Conservation (phyloP, 2,797 vertebrate species). For the Otolemur crassicaudatus region DNA sequence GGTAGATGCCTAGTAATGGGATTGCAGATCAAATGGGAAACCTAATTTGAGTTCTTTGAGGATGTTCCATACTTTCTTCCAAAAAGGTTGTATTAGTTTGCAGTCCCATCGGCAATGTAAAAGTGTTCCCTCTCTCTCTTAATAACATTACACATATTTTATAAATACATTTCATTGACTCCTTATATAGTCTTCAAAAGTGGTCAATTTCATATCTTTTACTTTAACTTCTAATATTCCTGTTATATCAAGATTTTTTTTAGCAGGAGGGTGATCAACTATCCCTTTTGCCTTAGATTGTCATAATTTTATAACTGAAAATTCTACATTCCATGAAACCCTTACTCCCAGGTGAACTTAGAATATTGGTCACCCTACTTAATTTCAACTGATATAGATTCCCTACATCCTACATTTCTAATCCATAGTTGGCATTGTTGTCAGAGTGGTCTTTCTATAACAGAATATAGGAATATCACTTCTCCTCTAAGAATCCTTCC, state of each 20-base stretch:
- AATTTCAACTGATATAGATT: not conserved
- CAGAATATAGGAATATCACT: not conserved
- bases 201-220: not conserved
- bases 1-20: no score
- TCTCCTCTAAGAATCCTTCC: not conserved
- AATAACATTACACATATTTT: not conserved
- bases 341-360: not conserved
- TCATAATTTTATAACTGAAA: not conserved
- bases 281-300: not conserved
- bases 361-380: not conserved
- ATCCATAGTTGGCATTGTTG: not conserved
- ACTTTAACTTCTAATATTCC: not conserved
- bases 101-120: no score
- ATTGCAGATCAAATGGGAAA: no score
- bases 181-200: not conserved
- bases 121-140: not conserved
- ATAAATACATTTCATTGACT: constrained; percentile 15
- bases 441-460: not conserved
- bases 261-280: not conserved
- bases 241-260: not conserved
- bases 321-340: not conserved
- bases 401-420: not conserved
- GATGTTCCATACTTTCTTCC: no score
- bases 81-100: no score
- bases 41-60: no score